Percentiles rank a stretch among this genome's conserved stretches.
These are phyloP conservation scores for Pseudochirops corinnae DNA, from an alignment of 2,797 vertebrate genomes.

Conservation along the genomic window DNA sequence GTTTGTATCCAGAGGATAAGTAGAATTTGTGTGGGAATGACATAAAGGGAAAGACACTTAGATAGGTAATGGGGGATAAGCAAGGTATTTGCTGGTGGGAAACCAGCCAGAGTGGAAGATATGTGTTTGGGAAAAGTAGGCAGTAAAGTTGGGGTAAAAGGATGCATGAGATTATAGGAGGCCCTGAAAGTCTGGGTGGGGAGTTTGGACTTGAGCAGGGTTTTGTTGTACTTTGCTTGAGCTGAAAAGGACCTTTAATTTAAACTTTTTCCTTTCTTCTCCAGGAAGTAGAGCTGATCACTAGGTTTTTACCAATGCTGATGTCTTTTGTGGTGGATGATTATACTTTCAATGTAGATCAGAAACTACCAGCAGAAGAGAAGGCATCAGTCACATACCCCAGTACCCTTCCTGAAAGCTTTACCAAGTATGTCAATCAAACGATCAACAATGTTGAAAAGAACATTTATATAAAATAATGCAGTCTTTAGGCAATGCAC, in stretches of 20 bases:
- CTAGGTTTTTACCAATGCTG: conserved; percentile 94
- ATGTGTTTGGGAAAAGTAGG: background rate
- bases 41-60: background rate
- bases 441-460: background rate
- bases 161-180: background rate
- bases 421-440: conserved; percentile 89
- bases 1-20: background rate
- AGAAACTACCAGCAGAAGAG: conserved; percentile 95
- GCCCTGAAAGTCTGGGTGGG: background rate
- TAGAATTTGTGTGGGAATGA: background rate
- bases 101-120: background rate
- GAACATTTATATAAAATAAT: background rate
- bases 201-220: background rate
- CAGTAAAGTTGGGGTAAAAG: no score
- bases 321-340: conserved; percentile 98
- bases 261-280: background rate
- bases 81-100: background rate
- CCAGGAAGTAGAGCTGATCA: conserved; percentile 95
- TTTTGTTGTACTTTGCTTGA: background rate
- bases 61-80: background rate
- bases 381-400: conserved; percentile 91
- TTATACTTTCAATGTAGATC: conserved; percentile 94
- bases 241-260: background rate
- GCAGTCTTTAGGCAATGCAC: background rate
- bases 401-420: conserved; percentile 90